Percentiles rank a stretch among this genome's conserved stretches.
Conservation (phyloP, 2,888 invertebrate genomes). For the Cosmia pyralina region DNA sequence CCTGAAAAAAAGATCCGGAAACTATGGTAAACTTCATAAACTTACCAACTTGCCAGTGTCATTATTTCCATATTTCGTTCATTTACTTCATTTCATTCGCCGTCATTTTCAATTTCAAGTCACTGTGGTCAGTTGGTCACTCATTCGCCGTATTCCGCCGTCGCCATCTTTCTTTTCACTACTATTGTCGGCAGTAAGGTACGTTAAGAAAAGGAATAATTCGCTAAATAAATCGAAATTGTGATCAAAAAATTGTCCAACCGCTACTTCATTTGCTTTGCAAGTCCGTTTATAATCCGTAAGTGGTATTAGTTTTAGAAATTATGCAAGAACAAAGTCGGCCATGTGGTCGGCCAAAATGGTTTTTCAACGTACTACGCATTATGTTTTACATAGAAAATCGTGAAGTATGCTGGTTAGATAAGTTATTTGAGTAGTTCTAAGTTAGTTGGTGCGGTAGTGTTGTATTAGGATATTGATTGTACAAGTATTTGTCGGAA, state of each 20-base stretch:
- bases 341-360: slow-evolving; percentile 86
- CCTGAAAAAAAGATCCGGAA: slow-evolving; percentile 59
- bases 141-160: slow-evolving; percentile 71
- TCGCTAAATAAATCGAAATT: slow-evolving; percentile 65
- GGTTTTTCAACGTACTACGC: slow-evolving; percentile 85
- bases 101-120: slow-evolving; percentile 59
- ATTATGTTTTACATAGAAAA: slow-evolving; percentile 81
- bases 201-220: slow-evolving; percentile 77
- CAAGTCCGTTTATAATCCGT: slow-evolving; percentile 55
- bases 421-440: slow-evolving; percentile 48
- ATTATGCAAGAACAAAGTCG: slow-evolving; percentile 64
- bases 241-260: slow-evolving; percentile 58
- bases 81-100: slow-evolving; percentile 57
- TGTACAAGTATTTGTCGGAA: slow-evolving; percentile 59
- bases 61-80: slow-evolving; percentile 48
- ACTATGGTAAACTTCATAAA: slow-evolving; percentile 52
- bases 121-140: slow-evolving; percentile 51
- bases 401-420: slow-evolving; percentile 58
- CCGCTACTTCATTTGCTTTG: slow-evolving; percentile 51
- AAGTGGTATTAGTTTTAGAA: slow-evolving; percentile 62
- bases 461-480: slow-evolving; percentile 42
- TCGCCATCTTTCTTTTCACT: slow-evolving; percentile 89
- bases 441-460: slow-evolving; percentile 46
- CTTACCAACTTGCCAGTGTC: slow-evolving; percentile 62
- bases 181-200: slow-evolving; percentile 86